A percentile compares a stretch with the other conserved stretches of the same genome.
phyloP scores from a whole-genome alignment of 2,888 invertebrate species.

The Agrochola circellaris region DNA sequence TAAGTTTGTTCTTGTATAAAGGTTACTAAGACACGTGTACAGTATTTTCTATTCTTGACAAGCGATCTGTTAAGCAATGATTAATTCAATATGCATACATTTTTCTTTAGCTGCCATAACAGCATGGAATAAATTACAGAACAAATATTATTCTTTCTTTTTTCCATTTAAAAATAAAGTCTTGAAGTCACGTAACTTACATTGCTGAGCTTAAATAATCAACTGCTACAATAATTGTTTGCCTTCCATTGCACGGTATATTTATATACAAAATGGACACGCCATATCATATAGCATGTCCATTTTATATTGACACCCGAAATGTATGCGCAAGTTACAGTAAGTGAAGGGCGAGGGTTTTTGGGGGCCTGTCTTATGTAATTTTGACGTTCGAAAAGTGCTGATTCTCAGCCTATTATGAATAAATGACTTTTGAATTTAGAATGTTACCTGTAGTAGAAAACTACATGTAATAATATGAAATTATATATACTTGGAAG shows the following conservation, averaged over 20 bases:
- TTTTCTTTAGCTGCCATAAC: constrained; percentile 26
- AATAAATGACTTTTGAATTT: too few species aligned
- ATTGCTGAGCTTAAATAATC: constrained; percentile 52
- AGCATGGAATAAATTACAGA: constrained; percentile 45
- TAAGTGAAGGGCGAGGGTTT: too few species aligned
- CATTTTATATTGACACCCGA: constrained; percentile 51
- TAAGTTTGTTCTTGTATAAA: neutral
- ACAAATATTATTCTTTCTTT: constrained; percentile 42
- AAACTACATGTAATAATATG: neutral
- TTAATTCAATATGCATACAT: constrained; percentile 21
- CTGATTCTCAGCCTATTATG: too few species aligned
- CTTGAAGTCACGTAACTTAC: constrained; percentile 59
- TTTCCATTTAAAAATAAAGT: constrained; percentile 44
- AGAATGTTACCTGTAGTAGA: too few species aligned
- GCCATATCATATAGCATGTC: constrained; percentile 23
- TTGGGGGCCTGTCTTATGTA: too few species aligned
- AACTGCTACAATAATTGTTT: constrained; percentile 63
- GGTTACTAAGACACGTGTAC: neutral
- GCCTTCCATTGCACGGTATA: constrained; percentile 63
- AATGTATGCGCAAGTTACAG: constrained; percentile 25
- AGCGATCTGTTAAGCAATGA: constrained; percentile 30
- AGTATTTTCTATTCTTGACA: constrained; percentile 16
- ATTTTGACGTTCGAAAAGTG: too few species aligned
- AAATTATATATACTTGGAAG: neutral
- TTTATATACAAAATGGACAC: too few species aligned